Percentiles rank a stretch among this genome's conserved stretches.
Conservation (phyloP, 1,140 invertebrate species). For the Saxidomus purpurata region DNA sequence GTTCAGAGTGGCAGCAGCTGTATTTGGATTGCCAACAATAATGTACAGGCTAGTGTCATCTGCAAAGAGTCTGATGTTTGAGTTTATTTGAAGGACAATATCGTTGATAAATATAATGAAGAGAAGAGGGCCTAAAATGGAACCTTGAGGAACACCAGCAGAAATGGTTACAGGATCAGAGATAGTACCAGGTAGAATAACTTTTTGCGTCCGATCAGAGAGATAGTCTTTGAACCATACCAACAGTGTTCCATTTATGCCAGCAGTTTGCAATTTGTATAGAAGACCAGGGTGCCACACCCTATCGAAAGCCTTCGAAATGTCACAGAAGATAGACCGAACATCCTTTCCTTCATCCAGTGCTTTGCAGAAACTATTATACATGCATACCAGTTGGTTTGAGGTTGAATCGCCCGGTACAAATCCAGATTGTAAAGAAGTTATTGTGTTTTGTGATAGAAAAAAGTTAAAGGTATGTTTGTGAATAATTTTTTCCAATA, state of each 20-base stretch:
- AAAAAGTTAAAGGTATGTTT: slow-evolving; percentile 38
- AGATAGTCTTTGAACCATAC: slow-evolving; percentile 8
- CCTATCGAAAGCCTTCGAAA: slow-evolving; percentile 2
- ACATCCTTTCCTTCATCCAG: no score
- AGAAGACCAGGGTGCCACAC: slow-evolving; percentile 5
- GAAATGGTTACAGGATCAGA: slow-evolving; percentile 12
- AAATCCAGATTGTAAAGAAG: not conserved
- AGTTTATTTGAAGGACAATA: not conserved
- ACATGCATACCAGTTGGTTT: slow-evolving; percentile 5
- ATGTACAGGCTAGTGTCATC: slow-evolving; percentile 34
- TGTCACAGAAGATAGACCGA: not conserved
- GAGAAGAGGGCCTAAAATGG: slow-evolving; percentile 56
- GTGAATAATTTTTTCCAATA: slow-evolving; percentile 39
- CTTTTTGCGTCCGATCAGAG: not conserved
- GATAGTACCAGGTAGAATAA: not conserved
- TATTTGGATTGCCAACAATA: slow-evolving; percentile 20
- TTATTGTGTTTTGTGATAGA: not conserved
- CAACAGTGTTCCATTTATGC: not conserved
- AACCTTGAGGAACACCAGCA: slow-evolving; percentile 51
- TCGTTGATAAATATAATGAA: slow-evolving; percentile 65
- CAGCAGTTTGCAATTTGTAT: not conserved
- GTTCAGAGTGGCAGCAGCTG: slow-evolving; percentile 1
- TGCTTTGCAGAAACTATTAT: slow-evolving; percentile 2
- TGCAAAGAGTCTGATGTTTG: slow-evolving; percentile 47
- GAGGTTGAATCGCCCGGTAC: slow-evolving; percentile 21